Conservation (phyloP, 2,888 invertebrate genomes). For the Melitaea athalia region DNA sequence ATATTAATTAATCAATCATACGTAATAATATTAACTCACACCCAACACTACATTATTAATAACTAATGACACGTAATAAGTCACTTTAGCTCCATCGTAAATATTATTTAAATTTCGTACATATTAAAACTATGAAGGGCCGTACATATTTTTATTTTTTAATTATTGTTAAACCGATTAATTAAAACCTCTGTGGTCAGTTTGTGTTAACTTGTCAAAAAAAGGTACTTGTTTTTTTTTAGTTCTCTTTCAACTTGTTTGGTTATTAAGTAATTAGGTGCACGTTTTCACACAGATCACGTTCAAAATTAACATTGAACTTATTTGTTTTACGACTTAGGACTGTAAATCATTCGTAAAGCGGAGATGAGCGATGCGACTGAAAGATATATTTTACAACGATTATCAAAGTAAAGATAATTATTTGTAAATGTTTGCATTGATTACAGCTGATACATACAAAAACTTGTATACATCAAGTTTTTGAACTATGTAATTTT, state of each 20-base stretch:
- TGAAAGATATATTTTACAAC: not conserved
- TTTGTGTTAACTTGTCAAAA: too few species aligned
- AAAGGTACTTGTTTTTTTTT: not conserved
- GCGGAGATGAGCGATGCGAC: not conserved
- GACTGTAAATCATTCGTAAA: not conserved
- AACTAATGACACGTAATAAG: not conserved
- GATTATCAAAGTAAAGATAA: not conserved
- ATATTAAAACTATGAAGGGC: not conserved
- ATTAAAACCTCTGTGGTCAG: too few species aligned
- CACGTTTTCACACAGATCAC: constrained; percentile 35
- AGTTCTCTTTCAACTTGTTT: constrained; percentile 22
- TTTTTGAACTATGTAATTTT: too few species aligned
- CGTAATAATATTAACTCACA: constrained; percentile 5
- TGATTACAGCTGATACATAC: too few species aligned
- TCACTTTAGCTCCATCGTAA: not conserved
- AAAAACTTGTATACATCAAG: too few species aligned
- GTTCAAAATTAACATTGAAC: constrained; percentile 35
- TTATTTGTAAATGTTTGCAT: too few species aligned
- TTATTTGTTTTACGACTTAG: constrained; percentile 28
- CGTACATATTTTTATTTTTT: not conserved
- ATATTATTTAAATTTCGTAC: not conserved
- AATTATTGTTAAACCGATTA: not conserved
- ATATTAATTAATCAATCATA: not conserved
- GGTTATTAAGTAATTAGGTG: constrained; percentile 36
- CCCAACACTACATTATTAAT: not conserved